These are phyloP conservation scores for Drosophila rubida DNA, from an alignment of 2,888 invertebrate species.

Conservation along the genomic window DNA sequence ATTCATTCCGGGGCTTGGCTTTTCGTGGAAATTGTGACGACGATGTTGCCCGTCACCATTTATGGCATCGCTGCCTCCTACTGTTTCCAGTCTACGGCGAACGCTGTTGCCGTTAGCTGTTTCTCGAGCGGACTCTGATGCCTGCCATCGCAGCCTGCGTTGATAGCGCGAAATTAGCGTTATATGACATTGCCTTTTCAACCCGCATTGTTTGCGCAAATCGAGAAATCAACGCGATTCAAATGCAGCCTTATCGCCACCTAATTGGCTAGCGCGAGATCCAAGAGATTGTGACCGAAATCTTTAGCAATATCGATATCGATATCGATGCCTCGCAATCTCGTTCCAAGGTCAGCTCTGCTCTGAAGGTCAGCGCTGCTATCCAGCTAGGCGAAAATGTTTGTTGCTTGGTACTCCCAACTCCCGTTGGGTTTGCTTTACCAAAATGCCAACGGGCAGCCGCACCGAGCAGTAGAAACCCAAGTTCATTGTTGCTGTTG, in stretches of 20 bases:
- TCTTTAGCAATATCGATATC: no score
- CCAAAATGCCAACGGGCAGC: conserved; percentile 69
- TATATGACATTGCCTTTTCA: conserved; percentile 73
- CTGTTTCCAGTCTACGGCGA: conserved; percentile 44
- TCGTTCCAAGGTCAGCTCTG: not conserved
- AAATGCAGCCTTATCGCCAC: conserved; percentile 4
- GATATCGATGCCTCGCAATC: not conserved
- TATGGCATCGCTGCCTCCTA: conserved; percentile 69
- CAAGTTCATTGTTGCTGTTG: conserved; percentile 59
- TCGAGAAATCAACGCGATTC: conserved; percentile 62
- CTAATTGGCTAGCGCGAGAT: not conserved
- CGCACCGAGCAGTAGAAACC: conserved; percentile 71
- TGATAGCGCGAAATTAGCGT: conserved; percentile 75
- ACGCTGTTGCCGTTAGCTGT: not conserved
- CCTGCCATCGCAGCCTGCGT: conserved; percentile 42
- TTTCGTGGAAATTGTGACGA: conserved; percentile 60
- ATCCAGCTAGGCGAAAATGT: conserved; percentile 65
- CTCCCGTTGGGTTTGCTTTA: conserved; percentile 72
- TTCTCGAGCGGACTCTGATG: conserved; percentile 15
- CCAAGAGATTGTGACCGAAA: not conserved
- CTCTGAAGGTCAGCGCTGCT: conserved; percentile 39
- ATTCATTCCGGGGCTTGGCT: conserved; percentile 63
- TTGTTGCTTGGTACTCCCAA: conserved; percentile 53
- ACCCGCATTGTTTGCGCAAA: conserved; percentile 61
- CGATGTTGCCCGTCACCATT: conserved; percentile 47